Conservation (phyloP, 53 echinoderm and acorn worm genomes). For the Pentamera pediparva region DNA sequence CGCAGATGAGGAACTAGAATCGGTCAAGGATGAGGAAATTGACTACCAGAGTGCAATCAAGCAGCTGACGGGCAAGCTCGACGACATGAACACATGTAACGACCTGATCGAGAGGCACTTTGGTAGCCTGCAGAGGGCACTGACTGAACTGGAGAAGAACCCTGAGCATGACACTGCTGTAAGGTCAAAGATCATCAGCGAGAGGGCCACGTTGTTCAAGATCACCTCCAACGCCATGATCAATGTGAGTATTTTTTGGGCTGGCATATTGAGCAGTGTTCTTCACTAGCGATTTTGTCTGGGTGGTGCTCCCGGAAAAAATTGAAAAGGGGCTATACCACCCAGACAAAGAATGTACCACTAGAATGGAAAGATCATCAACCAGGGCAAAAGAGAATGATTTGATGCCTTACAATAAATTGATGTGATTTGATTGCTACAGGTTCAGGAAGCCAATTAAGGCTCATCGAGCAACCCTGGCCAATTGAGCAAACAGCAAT, state of each 20-base stretch:
- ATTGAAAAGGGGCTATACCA: no score
- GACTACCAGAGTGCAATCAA: conserved; percentile 79
- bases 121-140: conserved; percentile 78
- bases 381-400: no score
- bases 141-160: conserved; percentile 82
- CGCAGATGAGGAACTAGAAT: conserved; percentile 61
- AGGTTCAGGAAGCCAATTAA: no score
- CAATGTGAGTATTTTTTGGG: conserved; percentile 61
- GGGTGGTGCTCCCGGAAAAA: no score
- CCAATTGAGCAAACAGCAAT: no score
- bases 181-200: conserved; percentile 87
- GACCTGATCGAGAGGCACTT: conserved; percentile 97
- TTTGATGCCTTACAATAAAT: no score
- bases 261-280: no score
- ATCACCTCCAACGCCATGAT: conserved; percentile 99
- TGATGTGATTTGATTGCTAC: no score
- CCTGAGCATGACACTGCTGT: conserved; percentile 49
- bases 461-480: no score
- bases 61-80: conserved; percentile 82
- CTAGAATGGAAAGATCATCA: no score
- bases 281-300: no score
- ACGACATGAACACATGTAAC: conserved; percentile 95
- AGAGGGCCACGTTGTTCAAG: conserved; percentile 88
- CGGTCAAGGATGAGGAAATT: conserved; percentile 68
- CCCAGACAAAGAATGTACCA: no score